Base-by-base conservation (phyloP, 2,888 invertebrate species). In the Trissolcus japonicus region DNA sequence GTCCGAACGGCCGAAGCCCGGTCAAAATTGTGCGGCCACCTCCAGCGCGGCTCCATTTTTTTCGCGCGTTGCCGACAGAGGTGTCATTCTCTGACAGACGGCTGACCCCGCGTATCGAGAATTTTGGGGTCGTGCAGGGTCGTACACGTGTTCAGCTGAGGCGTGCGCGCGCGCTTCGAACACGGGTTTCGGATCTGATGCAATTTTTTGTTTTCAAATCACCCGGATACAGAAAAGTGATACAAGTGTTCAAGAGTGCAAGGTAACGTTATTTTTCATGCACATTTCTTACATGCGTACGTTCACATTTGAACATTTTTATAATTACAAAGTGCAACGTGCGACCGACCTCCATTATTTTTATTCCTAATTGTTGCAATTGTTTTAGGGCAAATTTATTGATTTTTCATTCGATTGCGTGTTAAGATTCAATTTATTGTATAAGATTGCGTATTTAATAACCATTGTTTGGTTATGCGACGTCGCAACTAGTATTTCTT, bases 121-220 rank as follows among this genome's bases (percentile, higher is more conserved):
- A 21, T 59, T 59, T 59, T 19, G 48, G 59, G 13, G 21, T 43
- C 14, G 48, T 19, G 48, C 59, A 59, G 59, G 13, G 21, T 43
- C 14, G 48, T 19, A 59, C 59, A 59, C 59, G 59, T 46, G 59
- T 59, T 59, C 25, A 48, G 59, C 48, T 48, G 25, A 48, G 17
- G 25, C 16, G 59, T 43, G 59, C 59, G 59, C 59, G 48, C 48
- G 57, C 41, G 57, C 17, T 59, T 59, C 59, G 48, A 59, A 59
- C 17, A 16, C 29, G 9, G 19, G 2, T 29, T 25, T 9, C 13
- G 19, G 9, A 54, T 54, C 54, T 35, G 11, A 9, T 35, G 35
- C 35, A 35, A 35, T 35, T 35, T 29, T 51, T 51, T 51, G 51
- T 17, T 51, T 17, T 9, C 51, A 19, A 16, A 51, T 16, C 6